Percentiles rank a stretch among this genome's conserved stretches.
Conservation (phyloP, 2,113 vertebrate genomes). For the Pedetes capensis region DNA sequence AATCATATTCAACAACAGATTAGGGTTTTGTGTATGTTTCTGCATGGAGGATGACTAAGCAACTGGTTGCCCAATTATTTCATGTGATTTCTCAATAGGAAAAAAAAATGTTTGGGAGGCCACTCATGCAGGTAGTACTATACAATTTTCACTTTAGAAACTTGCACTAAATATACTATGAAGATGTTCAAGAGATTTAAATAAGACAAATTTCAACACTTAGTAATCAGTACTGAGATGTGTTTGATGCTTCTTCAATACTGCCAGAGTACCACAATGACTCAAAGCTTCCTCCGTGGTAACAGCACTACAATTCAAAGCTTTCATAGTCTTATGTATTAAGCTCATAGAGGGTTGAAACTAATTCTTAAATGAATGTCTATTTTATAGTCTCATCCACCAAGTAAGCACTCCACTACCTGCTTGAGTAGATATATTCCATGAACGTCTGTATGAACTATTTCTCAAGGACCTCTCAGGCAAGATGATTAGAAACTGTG, state of each 20-base stretch:
- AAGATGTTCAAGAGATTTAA: background rate
- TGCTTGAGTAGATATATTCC: background rate
- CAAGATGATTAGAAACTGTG: conserved; percentile 26
- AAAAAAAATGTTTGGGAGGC: background rate
- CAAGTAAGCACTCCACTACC: background rate
- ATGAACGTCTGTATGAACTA: background rate
- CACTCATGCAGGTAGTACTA: background rate
- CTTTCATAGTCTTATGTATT: background rate
- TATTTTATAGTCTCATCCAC: background rate
- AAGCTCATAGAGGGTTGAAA: background rate
- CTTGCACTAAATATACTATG: background rate
- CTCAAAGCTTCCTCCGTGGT: background rate
- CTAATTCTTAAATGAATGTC: background rate
- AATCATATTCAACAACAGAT: background rate
- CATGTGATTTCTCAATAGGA: background rate
- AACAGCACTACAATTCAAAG: background rate
- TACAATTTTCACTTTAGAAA: background rate
- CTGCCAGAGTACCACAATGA: background rate
- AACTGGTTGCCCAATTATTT: background rate
- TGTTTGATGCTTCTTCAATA: background rate
- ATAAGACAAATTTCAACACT: background rate
- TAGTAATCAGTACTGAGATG: background rate
- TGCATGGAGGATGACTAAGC: background rate
- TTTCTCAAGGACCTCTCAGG: background rate
- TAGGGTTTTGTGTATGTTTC: background rate